Conservation (phyloP, 2,113 vertebrate species). For the Ceyx margarethae region DNA sequence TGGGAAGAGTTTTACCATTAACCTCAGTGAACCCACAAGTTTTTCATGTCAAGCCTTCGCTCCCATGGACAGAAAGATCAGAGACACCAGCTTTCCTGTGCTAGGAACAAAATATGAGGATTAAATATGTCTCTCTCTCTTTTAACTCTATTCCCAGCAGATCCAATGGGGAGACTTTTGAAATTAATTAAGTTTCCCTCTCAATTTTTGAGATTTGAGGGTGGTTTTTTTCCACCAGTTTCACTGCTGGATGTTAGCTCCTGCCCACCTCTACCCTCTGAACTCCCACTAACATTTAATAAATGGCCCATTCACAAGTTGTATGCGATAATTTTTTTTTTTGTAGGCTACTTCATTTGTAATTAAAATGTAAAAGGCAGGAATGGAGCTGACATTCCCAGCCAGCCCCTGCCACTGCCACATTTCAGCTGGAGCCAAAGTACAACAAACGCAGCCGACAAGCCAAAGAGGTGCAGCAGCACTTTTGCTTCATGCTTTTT, state of each 20-base stretch:
- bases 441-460: slow-evolving; percentile 5
- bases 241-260: background rate
- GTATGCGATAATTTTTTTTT: background rate
- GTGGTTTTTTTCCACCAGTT: background rate
- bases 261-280: background rate
- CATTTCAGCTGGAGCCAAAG: slow-evolving; percentile 17
- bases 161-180: background rate
- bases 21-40: background rate
- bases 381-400: slow-evolving; percentile 40
- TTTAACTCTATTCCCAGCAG: background rate
- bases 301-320: background rate
- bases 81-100: background rate
- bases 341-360: slow-evolving; percentile 42
- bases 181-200: background rate
- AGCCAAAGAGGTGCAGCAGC: slow-evolving; percentile 17
- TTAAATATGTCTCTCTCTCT: background rate
- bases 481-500: slow-evolving; percentile 24
- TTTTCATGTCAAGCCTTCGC: background rate
- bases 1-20: background rate
- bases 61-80: background rate
- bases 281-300: background rate
- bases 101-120: background rate
- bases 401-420: background rate
- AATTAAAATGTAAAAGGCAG: slow-evolving; percentile 48
- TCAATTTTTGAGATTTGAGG: background rate